These are phyloP conservation scores for Oligia latruncula DNA, from an alignment of 2,888 invertebrate genomes.

Conservation along the genomic window DNA sequence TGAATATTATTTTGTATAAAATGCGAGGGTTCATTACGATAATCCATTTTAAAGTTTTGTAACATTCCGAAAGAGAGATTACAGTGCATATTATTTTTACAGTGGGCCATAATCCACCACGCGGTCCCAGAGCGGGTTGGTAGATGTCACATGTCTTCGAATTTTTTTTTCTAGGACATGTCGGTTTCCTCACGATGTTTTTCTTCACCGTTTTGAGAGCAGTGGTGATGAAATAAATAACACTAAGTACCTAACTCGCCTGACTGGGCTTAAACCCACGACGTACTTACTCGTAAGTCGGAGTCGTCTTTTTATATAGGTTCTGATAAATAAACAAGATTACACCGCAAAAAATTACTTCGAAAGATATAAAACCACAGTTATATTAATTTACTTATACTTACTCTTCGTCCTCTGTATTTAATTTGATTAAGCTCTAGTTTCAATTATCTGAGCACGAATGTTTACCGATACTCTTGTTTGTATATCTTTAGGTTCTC, in stretches of 20 bases:
- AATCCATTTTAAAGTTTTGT: neutral
- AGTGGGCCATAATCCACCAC: neutral
- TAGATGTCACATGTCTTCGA: neutral
- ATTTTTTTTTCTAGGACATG: neutral
- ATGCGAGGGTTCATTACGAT: neutral
- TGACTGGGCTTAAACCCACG: neutral
- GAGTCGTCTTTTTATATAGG: neutral
- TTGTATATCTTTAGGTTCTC: conserved; percentile 34
- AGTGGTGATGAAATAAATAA: too few relatives aligned
- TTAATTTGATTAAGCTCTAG: neutral
- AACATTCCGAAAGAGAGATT: too few relatives aligned
- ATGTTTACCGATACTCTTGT: conserved; percentile 46
- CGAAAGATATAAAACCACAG: conserved; percentile 5
- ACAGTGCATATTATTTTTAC: too few relatives aligned
- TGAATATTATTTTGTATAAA: conserved; percentile 31
- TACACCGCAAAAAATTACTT: neutral
- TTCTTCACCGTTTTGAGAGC: too few relatives aligned
- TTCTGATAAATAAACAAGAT: conserved; percentile 1
- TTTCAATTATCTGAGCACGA: conserved; percentile 45
- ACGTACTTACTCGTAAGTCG: neutral
- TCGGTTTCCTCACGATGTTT: too few relatives aligned
- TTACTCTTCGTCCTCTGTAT: neutral
- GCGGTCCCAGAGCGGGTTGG: neutral
- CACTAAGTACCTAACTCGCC: too few relatives aligned
- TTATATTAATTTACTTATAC: conserved; percentile 21